These are phyloP conservation scores for Drymodes brunneopygia DNA, from an alignment of 2,113 vertebrate species.

Conservation along the genomic window DNA sequence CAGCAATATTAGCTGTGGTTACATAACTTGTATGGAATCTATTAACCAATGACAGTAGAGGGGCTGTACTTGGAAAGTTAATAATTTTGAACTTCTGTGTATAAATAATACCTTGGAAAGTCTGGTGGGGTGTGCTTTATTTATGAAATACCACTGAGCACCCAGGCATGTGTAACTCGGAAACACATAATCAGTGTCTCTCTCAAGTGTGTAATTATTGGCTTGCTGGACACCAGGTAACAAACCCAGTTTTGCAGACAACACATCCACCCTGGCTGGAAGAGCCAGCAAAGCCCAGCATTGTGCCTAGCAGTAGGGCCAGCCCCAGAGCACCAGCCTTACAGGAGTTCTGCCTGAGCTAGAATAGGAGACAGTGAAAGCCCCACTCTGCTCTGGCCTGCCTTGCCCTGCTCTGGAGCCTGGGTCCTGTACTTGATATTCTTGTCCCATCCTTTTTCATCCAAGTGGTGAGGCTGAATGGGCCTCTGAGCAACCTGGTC, in stretches of 20 bases:
- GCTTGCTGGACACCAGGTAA: not conserved
- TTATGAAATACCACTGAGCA: not conserved
- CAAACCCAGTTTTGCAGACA: not conserved
- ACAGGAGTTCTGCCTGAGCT: not conserved
- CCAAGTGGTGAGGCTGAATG: not conserved
- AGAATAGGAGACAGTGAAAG: not conserved
- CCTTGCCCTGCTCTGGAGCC: not conserved
- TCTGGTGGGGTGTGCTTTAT: accelerated
- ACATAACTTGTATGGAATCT: not conserved
- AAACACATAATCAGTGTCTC: not conserved
- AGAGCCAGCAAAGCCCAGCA: not conserved
- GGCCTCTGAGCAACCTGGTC: not conserved
- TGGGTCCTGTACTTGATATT: not conserved
- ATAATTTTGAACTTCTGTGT: not conserved
- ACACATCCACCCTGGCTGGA: not conserved
- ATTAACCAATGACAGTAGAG: not conserved
- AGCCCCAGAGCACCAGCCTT: not conserved
- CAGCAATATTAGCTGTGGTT: not conserved
- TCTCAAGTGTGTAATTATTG: not conserved
- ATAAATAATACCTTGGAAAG: not conserved
- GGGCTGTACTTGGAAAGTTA: not conserved
- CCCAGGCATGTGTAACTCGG: not conserved
- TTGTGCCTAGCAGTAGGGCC: not conserved
- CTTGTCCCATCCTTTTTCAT: not conserved
- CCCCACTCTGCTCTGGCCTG: not conserved